Evolutionary conservation across 1,140 invertebrate species (phyloP).

Genomic region (Lordiphosa clarofinis): DNA sequence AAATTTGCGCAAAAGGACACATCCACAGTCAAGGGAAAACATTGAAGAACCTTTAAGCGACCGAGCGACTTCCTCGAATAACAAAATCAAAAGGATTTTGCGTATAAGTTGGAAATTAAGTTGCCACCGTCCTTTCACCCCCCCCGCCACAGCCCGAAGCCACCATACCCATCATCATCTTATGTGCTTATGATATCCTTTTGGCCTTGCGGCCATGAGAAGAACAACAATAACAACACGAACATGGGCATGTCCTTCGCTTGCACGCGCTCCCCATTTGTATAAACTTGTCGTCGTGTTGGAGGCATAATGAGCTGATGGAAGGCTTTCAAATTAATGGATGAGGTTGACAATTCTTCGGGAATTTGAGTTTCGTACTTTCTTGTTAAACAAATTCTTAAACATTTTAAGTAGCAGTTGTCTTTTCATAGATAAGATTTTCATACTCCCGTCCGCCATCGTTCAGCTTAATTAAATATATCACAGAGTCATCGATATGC

Average conservation of each 20-base stretch:
- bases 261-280: conserved; percentile 44
- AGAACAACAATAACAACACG: conserved; percentile 38
- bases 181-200: conserved; percentile 63
- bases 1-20: conserved; percentile 43
- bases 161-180: conserved; percentile 30
- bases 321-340: no score
- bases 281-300: conserved; percentile 33
- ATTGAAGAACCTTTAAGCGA: conserved; percentile 26
- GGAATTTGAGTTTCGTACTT: background rate
- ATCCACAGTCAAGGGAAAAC: conserved; percentile 14
- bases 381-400: no score
- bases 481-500: no score
- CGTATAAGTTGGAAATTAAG: conserved; percentile 78
- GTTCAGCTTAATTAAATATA: no score
- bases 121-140: conserved; percentile 34
- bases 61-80: conserved; percentile 37
- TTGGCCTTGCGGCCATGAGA: conserved; percentile 39
- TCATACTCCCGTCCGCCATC: no score
- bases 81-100: conserved; percentile 74
- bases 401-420: no score
- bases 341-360: background rate
- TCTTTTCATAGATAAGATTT: no score
- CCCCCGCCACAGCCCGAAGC: background rate
- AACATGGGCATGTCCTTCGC: conserved; percentile 38
- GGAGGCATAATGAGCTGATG: conserved; percentile 12